Conservation (phyloP, 2,797 vertebrate genomes). For the Neostethus bicornis region DNA sequence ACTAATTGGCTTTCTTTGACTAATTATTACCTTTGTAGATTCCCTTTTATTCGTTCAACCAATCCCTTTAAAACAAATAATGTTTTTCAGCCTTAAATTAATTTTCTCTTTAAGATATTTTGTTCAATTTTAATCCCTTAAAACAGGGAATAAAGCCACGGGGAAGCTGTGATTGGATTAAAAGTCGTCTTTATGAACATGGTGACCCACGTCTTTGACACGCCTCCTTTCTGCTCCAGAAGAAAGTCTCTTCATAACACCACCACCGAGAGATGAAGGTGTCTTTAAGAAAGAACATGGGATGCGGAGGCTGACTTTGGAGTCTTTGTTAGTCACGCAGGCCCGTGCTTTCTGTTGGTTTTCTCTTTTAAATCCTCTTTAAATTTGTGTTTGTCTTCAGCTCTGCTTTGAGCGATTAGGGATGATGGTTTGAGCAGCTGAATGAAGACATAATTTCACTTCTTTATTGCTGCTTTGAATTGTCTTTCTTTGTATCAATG, state of each 20-base stretch:
- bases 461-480: constrained; percentile 65
- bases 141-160: constrained; percentile 76
- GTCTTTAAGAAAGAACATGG: constrained; percentile 67
- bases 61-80: constrained; percentile 59
- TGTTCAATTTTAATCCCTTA: constrained; percentile 81
- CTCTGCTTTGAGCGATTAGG: constrained; percentile 80
- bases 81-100: constrained; percentile 76
- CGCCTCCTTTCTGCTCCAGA: constrained; percentile 70
- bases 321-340: constrained; percentile 77
- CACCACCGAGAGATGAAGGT: constrained; percentile 77
- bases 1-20: constrained; percentile 65
- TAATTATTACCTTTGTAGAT: constrained; percentile 75
- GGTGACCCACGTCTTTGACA: constrained; percentile 83
- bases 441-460: constrained; percentile 66
- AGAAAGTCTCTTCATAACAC: constrained; percentile 75
- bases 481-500: constrained; percentile 60
- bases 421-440: constrained; percentile 61
- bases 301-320: constrained; percentile 74
- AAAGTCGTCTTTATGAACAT: constrained; percentile 80
- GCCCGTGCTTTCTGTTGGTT: constrained; percentile 71
- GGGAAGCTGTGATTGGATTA: constrained; percentile 80
- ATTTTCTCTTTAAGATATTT: constrained; percentile 78
- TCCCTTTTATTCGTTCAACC: constrained; percentile 55
- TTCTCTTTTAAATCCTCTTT: constrained; percentile 81
- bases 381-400: constrained; percentile 72